phyloP scores from a whole-genome alignment of 2,888 invertebrate genomes.

The Hyposoter dolosus region DNA sequence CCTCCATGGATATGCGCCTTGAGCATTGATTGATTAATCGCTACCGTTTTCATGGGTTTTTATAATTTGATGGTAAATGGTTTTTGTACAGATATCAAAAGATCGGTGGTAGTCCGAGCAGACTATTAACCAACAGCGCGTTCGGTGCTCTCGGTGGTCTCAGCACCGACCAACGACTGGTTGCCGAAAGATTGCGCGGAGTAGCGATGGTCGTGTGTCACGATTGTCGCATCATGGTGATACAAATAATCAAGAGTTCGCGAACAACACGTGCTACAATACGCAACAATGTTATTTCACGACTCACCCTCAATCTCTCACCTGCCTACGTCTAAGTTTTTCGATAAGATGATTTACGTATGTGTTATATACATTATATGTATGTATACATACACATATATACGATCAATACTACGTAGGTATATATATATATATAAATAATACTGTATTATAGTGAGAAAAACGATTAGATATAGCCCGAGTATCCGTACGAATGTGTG shows the following conservation, averaged over 20 bases:
- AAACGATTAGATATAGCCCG: slow-evolving; percentile 47
- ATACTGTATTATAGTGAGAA: slow-evolving; percentile 65
- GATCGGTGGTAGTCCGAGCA: slow-evolving; percentile 88
- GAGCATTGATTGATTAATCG: not conserved
- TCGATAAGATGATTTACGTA: slow-evolving; percentile 63
- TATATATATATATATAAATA: slow-evolving; percentile 49
- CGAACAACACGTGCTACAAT: slow-evolving; percentile 93
- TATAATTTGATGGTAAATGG: not conserved
- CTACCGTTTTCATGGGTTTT: not conserved
- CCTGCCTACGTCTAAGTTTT: slow-evolving; percentile 89
- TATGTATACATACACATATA: slow-evolving; percentile 50
- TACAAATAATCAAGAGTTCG: slow-evolving; percentile 96
- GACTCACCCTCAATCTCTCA: slow-evolving; percentile 93
- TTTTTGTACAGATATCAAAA: slow-evolving; percentile 82
- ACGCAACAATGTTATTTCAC: slow-evolving; percentile 92
- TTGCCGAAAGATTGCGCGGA: slow-evolving; percentile 89
- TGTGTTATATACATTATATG: slow-evolving; percentile 56
- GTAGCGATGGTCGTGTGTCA: slow-evolving; percentile 96
- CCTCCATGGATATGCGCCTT: not conserved
- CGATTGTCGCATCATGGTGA: slow-evolving; percentile 97
- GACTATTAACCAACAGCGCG: slow-evolving; percentile 86
- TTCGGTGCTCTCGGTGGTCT: slow-evolving; percentile 82
- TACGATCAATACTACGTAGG: slow-evolving; percentile 61
- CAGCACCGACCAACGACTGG: slow-evolving; percentile 81
- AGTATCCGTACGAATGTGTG: slow-evolving; percentile 32